phyloP scores from a whole-genome alignment of 2,888 invertebrate species.

The Cephus runcator region DNA sequence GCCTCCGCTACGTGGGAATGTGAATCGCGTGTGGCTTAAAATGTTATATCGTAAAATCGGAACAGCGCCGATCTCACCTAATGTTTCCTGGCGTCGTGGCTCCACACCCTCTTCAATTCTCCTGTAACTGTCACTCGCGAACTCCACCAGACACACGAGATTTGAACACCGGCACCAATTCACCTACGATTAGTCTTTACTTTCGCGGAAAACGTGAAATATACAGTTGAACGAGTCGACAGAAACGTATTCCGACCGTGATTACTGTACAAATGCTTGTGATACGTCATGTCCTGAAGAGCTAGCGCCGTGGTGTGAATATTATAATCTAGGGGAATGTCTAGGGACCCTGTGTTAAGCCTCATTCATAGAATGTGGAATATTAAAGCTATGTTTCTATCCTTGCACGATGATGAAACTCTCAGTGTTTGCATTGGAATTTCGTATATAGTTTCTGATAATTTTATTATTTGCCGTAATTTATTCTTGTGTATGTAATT shows the following conservation, averaged over 20 bases:
- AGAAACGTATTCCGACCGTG: constrained; percentile 50
- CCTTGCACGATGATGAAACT: neutral
- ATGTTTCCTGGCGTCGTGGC: constrained; percentile 49
- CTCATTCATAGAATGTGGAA: neutral
- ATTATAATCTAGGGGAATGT: neutral
- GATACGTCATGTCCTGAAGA: constrained; percentile 45
- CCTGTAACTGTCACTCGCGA: constrained; percentile 40
- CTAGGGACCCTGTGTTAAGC: neutral
- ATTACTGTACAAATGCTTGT: constrained; percentile 49
- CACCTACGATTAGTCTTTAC: constrained; percentile 6
- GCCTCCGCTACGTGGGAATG: neutral
- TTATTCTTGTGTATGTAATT: neutral
- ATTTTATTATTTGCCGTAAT: neutral
- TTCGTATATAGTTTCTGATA: neutral
- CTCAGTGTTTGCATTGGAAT: neutral
- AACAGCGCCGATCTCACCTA: constrained; percentile 39
- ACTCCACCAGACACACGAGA: constrained; percentile 14
- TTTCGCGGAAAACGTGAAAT: constrained; percentile 27
- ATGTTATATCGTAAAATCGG: constrained; percentile 12
- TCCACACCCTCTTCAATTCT: constrained; percentile 46
- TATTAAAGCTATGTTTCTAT: neutral
- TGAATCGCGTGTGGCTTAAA: constrained; percentile 3
- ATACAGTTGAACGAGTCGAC: constrained; percentile 39
- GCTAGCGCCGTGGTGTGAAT: constrained; percentile 40
- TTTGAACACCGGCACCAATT: constrained; percentile 12